Evolutionary conservation across 2,797 vertebrate genomes (phyloP).

Genomic region (Argyrosomus regius): DNA sequence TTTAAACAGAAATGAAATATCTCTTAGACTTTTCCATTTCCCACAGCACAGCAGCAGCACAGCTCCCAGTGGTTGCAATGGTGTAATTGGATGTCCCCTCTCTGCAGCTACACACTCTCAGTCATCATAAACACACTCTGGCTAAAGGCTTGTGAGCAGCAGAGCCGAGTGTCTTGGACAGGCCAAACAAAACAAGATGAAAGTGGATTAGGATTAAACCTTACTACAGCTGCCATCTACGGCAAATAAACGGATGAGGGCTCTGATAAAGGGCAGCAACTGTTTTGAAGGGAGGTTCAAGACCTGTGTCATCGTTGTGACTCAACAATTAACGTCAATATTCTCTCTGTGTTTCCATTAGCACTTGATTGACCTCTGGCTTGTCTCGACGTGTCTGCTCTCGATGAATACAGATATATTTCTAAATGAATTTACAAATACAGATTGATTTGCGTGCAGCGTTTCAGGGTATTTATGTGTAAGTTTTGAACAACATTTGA

Average conservation of each 20-base stretch:
- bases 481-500: background rate
- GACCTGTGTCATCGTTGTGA: conserved; percentile 12
- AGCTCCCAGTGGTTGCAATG: background rate
- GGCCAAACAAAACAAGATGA: conserved; percentile 81
- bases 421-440: background rate
- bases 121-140: conserved; percentile 9
- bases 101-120: conserved; percentile 36
- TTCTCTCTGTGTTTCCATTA: background rate
- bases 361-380: background rate
- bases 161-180: conserved; percentile 62
- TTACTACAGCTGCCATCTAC: conserved; percentile 68
- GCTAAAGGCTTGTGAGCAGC: conserved; percentile 31
- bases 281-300: conserved; percentile 46
- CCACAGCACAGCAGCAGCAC: background rate
- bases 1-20: background rate
- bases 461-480: too few species aligned
- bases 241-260: conserved; percentile 73
- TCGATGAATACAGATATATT: background rate
- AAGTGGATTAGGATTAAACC: conserved; percentile 88
- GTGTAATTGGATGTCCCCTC: conserved; percentile 1
- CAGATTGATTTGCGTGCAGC: too few species aligned
- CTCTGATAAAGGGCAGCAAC: conserved; percentile 75
- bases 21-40: conserved; percentile 8
- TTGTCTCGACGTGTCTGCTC: background rate
- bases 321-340: background rate